Base-by-base conservation (phyloP, 2,888 invertebrate species). In the Pristionchus exspectatus region DNA sequence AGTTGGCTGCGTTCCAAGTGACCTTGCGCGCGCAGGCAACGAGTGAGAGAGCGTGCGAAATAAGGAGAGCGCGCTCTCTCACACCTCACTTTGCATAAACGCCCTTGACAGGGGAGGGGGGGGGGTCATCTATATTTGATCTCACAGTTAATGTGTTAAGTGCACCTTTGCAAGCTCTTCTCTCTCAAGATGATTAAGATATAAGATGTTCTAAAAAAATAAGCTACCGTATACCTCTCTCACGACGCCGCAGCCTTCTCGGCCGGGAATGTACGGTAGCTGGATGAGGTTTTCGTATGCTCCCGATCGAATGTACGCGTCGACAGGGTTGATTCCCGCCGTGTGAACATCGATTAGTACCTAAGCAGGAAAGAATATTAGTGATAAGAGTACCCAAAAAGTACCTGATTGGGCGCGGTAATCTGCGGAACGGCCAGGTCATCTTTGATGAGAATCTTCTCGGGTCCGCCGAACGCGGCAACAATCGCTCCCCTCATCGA, bases 281-380 rank as follows among this genome's bases (percentile, higher is more conserved):
- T 93, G 89, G 2, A 96, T 96, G 5, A 95, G 91, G 44, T 77
- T 89, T 14, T 92, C 94, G 91, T 96, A 96, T 0, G 93, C 93
- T n/a, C 96, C 96, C 63, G 95, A 92, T 54, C 96, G 94, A 83
- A 96, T 96, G 93, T 96, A 96, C 0, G 96, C 96, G 90, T 96
- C 96, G 5, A 96, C 96, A 9, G 96, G 96, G 92, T 96, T 96
- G 2, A 96, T 95, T 33, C 96, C 96, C 84, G 96, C 95, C 7
- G 95, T 95, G 54, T 94, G 92, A 1, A 96, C 95, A 91, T 95
- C 95, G 14, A 96, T 95, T 91, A 96, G 94, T 24, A 96, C 95
- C 96, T 96, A 91, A 59, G 90, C 50, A 27, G 66, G 12, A 2
- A 2, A 5, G 38, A 33, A 56, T 9, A 14, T 24, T 54, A 38